Evolutionary conservation across 2,888 invertebrate genomes (phyloP), one percentile per base, ranked within the genome.

Genomic region (Cryptophagus acutangulus): DNA sequence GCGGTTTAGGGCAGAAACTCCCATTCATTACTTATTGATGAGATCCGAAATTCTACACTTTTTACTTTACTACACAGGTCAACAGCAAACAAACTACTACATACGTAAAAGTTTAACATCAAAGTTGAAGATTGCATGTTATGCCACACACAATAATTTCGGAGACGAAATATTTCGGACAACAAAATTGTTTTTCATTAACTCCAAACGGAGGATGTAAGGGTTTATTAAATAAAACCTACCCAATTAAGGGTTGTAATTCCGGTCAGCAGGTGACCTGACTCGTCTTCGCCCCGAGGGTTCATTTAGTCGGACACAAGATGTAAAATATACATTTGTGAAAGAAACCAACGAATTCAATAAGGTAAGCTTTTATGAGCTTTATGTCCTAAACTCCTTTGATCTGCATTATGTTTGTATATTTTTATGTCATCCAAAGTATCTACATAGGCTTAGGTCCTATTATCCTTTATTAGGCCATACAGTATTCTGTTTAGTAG

Each of bases 391-490:
- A 26, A 47, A 47, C 51, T 51, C 56, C 54, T 59, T 59, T 59
- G 59, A 59, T 59, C 54, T 55, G 49, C 49, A 58, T 59, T 55
- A 57, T 51, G 46, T 56, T 49, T 53, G 50, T 48, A 40, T 39
- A 43, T 49, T 54, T 57, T 57, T 58, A n/a, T n/a, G n/a, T 58
- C 54, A 56, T 55, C 49, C 50, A 38, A 43, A 48, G 30, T 41
- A 41, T 46, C 53, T 48, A 40, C n/a, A 26, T 12, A 26, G 16
- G 31, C 31, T 31, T 31, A 31, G 4, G 16, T 48, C 52, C 49
- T 54, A 58, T 60, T 58, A 60, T 57, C 55, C 54, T 50, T 52
- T 50, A 57, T 57, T 59, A 57, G 57, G 51, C 52, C 48, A 41
- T 42, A 43, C 12, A 15, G 48, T 49, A 51, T 52, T 52, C 47